Base-by-base conservation (phyloP, 2,113 vertebrate genomes). In the Nerophis ophidion region DNA sequence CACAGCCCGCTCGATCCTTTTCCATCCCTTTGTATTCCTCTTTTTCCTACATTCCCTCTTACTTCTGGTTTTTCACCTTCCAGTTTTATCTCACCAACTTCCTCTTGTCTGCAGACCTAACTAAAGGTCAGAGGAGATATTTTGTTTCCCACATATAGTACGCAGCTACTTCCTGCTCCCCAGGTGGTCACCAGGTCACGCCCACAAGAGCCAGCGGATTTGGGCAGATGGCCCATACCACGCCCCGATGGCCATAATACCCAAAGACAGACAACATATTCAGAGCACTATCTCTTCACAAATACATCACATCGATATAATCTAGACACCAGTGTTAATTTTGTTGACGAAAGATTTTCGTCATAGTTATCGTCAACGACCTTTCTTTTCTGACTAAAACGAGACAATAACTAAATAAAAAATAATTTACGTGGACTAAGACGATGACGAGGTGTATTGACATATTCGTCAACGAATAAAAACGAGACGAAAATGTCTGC, bases 21-120 rank as follows among this genome's bases (percentile, higher is more conserved):
- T 69, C 60, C 42, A 57, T 75, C 70, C 49, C 76, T 85, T 77
- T 81, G 66, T 78, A 81, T 74, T 68, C 54, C 72, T 81, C 74
- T 57, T 55, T 64, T 52, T 5, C 0, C 48, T 42, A 9, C 47
- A 52, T 6, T 60, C 62, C 57, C 47, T 51, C 36, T 33, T 34
- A 55, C 52, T 55, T 55, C 40, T 42, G 6, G 17, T 10, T 42
- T 42, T 42, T 42, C 36, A 26, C 33, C 50, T 2, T n/a, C 15
- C 59, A 48, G 56, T 51, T 50, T 61, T 69, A 5, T 52, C 57
- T 62, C 54, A 26, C 61, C 46, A 33, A 35, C 59, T 60, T 19
- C 40, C 17, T 11, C 46, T 34, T 69, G 48, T 33, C 17, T 52
- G 44, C 33, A 69, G 72, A 66, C 55, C 46, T 34, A 64, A 17